Evolutionary conservation across 2,113 vertebrate genomes (phyloP).

Genomic region (Peucedramus taeniatus): DNA sequence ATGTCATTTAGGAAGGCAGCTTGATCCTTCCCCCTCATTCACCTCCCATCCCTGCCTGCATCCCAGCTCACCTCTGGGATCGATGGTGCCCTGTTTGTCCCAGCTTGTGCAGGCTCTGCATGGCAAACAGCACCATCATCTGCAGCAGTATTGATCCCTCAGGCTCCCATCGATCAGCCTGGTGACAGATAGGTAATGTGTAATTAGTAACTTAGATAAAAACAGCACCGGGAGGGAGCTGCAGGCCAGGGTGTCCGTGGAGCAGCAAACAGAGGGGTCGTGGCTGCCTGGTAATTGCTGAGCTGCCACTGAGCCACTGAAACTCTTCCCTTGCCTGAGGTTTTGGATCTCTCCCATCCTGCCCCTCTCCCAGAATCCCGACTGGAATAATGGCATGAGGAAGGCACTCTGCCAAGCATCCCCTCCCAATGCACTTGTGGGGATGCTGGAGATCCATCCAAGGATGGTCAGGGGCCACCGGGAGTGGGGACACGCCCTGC

Average conservation of each 20-base stretch:
- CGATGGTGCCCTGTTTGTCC: not conserved
- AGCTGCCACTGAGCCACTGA: not conserved
- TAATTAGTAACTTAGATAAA: conserved; percentile 40
- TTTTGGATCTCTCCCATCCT: not conserved
- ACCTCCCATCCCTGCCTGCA: not conserved
- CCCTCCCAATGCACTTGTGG: not conserved
- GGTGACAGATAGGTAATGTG: conserved; percentile 22
- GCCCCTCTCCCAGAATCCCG: not conserved
- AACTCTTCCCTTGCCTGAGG: not conserved
- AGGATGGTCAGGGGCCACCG: not conserved
- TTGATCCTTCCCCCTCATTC: not conserved
- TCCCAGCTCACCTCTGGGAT: not conserved
- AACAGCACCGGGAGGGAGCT: not conserved
- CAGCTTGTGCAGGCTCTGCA: not conserved
- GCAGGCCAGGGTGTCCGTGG: not conserved
- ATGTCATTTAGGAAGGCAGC: not conserved
- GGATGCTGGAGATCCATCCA: not conserved
- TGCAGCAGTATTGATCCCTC: not conserved
- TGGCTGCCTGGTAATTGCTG: not conserved
- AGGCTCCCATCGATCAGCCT: not conserved
- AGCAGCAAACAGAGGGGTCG: not conserved
- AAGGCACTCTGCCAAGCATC: not conserved
- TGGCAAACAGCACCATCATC: not conserved
- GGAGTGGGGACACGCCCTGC: not conserved
- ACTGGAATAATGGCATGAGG: not conserved